Evolutionary conservation across 2,797 vertebrate genomes (phyloP).

Genomic region (Peromyscus melanophrys): DNA sequence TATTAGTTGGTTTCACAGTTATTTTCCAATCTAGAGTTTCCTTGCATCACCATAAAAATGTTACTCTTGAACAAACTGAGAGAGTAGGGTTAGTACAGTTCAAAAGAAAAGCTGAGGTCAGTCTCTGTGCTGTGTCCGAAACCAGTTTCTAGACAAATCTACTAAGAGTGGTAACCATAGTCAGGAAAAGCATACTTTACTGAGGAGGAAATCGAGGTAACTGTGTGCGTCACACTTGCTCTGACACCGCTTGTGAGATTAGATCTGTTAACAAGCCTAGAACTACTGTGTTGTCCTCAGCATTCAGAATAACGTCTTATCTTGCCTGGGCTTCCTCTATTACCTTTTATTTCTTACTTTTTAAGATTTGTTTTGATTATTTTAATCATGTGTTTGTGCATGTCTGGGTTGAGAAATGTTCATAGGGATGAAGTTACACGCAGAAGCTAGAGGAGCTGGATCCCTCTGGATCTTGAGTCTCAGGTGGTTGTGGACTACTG

Average conservation of each 20-base stretch:
- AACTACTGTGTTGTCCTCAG: neutral
- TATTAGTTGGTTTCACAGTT: conserved; percentile 8
- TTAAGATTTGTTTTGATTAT: neutral
- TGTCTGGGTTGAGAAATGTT: neutral
- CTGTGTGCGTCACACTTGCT: neutral
- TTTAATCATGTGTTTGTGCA: neutral
- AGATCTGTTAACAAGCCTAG: neutral
- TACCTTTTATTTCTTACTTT: neutral
- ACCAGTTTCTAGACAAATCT: neutral
- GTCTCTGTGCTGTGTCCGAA: neutral
- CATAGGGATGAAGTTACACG: neutral
- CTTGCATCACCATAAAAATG: neutral
- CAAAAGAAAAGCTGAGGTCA: neutral
- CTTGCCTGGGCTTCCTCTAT: neutral
- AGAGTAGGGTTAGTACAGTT: neutral
- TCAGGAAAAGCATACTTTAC: neutral
- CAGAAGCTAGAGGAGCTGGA: neutral
- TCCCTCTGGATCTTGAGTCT: neutral
- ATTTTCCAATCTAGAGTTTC: neutral
- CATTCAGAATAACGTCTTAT: neutral
- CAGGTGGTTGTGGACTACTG: neutral
- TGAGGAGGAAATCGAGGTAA: neutral
- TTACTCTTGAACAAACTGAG: neutral
- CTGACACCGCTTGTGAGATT: neutral
- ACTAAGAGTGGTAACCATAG: neutral